Base-by-base conservation (phyloP, 1,140 invertebrate genomes). In the Hormaphis cornu region DNA sequence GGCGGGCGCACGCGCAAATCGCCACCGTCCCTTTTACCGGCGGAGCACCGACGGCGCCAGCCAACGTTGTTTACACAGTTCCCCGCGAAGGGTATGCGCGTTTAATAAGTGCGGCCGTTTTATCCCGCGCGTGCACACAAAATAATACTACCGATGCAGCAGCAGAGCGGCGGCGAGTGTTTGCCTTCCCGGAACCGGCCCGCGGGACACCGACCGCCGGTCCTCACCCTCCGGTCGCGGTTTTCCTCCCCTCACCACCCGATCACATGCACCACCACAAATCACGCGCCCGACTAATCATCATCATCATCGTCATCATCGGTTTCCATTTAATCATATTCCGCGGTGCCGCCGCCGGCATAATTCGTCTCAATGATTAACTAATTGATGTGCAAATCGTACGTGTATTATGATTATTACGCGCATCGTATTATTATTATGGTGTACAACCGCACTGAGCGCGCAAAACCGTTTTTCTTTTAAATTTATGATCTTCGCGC, bases 281-380 rank as follows among this genome's bases (percentile, higher is more conserved):
- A 33, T 56, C 53, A 37, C 53, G 24, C 53, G 53, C 53, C 33
- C 14, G 54, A 58, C 54, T 58, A 58, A 58, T 58, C 54, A 40
- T 58, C 50, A 30, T 52, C 44, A 6, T 10, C 20, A 22, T 48
- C 46, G 22, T 50, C 46, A 26, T 16, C 46, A 40, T 58, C 54
- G 54, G 54, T 58, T 58, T 58, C 54, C 54, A 58, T 58, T 58
- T 58, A 58, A 58, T 58, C 54, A 58, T 58, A 37, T 58, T 58
- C 54, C 54, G 54, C 28, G 10, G 1, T 33, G 12, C 18, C 30
- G 33, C 18, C n/a, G 35, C 5, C 33, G 54, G 5, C 33, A 33
- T 56, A 56, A 56, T 56, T 56, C 37, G 54, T 56, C 54, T 56
- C 54, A 56, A 56, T 56, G 33, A 56, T 56, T 56, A 56, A 56